A percentile compares a stretch with the other conserved stretches of the same genome.
Evolutionary conservation across 2,113 vertebrate species (phyloP).

Genomic region (Apodemus sylvaticus): DNA sequence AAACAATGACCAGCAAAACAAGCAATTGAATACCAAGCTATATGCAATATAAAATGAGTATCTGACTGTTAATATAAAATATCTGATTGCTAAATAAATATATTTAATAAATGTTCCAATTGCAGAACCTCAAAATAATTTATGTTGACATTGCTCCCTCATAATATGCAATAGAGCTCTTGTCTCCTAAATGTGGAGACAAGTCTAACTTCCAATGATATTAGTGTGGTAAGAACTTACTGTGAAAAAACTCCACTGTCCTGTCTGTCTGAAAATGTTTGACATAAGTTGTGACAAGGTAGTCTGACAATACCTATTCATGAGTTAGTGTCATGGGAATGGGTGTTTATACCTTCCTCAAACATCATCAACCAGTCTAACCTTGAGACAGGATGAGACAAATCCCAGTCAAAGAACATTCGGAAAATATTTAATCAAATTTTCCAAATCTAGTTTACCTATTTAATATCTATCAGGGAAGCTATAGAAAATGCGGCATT

Average conservation of each 20-base stretch:
- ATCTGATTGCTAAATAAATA: background rate
- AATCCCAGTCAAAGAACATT: background rate
- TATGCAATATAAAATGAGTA: background rate
- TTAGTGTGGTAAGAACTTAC: background rate
- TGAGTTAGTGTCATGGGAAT: background rate
- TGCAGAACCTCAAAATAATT: background rate
- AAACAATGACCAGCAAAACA: background rate
- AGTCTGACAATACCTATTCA: background rate
- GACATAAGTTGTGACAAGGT: background rate
- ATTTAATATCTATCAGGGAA: background rate
- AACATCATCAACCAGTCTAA: background rate
- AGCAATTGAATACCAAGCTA: background rate
- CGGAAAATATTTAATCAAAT: background rate
- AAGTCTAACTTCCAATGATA: background rate
- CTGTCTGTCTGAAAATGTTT: background rate
- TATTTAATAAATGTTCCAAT: background rate
- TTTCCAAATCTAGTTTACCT: background rate
- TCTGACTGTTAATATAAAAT: background rate
- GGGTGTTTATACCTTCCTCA: background rate
- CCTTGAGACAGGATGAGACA: background rate
- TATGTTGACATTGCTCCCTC: background rate
- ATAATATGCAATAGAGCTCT: background rate
- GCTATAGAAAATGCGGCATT: background rate
- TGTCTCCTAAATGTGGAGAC: background rate
- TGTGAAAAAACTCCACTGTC: background rate